Percentiles rank a stretch among this genome's conserved stretches.
Evolutionary conservation across 2,113 vertebrate genomes (phyloP).

Genomic region (Alaudala cheleensis): DNA sequence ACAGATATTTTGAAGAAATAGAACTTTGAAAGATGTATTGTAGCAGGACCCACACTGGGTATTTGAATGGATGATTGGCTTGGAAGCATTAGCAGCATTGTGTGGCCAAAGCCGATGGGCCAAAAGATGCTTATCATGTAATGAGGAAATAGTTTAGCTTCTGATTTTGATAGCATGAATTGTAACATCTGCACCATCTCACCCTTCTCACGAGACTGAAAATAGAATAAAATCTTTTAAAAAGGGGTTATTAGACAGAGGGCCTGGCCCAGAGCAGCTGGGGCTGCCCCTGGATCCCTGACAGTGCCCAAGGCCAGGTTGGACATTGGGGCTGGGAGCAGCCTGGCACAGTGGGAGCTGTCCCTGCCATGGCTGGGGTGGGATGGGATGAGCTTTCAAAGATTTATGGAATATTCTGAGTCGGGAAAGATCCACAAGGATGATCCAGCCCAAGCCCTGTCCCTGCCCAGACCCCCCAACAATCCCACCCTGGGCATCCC

Average conservation of each 20-base stretch:
- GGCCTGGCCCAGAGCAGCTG: background rate
- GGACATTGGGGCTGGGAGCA: background rate
- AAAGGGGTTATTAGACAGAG: background rate
- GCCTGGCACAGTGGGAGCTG: background rate
- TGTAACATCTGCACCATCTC: too few species aligned
- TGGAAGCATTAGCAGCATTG: too few species aligned
- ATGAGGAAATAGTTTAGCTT: too few species aligned
- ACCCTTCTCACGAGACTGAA: too few species aligned
- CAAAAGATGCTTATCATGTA: too few species aligned
- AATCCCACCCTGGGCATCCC: background rate
- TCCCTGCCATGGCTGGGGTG: background rate
- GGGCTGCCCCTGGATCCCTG: background rate
- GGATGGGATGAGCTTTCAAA: background rate
- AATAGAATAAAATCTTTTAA: too few species aligned
- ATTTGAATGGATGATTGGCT: too few species aligned
- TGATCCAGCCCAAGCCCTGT: rapidly evolving
- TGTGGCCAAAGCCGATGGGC: too few species aligned
- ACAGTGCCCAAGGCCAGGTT: background rate
- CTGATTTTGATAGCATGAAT: too few species aligned
- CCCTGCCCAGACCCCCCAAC: background rate
- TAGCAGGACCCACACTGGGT: too few species aligned
- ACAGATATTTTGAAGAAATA: too few species aligned
- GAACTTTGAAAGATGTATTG: too few species aligned
- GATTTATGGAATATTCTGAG: background rate
- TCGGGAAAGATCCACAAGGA: rapidly evolving